Conservation (phyloP, 2,797 vertebrate species). For the Pseudochirops cupreus region DNA sequence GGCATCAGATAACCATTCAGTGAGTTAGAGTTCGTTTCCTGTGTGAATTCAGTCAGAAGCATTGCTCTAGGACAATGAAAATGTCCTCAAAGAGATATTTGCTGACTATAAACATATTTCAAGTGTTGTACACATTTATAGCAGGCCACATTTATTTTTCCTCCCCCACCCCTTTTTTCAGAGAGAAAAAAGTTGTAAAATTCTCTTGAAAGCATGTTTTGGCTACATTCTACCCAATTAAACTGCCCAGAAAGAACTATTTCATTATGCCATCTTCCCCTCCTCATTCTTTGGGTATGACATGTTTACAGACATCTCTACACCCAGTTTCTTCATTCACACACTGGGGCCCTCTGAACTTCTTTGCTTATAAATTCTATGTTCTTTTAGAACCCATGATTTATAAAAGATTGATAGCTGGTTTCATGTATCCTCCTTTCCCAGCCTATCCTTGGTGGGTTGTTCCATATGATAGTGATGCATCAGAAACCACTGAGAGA, state of each 20-base stretch:
- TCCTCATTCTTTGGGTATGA: not conserved
- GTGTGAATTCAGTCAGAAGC: not conserved
- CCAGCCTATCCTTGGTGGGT: not conserved
- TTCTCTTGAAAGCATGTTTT: constrained; percentile 36
- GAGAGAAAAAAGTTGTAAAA: not conserved
- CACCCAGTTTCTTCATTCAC: not conserved
- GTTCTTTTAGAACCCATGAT: constrained; percentile 51
- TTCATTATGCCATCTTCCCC: not conserved
- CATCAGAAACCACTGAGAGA: constrained; percentile 43
- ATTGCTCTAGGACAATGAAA: not conserved
- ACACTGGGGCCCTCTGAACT: constrained; percentile 4
- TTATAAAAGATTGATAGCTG: constrained; percentile 49
- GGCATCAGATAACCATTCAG: not conserved
- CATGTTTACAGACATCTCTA: not conserved
- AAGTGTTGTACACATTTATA: not conserved
- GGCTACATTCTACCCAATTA: not conserved
- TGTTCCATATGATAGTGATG: not conserved
- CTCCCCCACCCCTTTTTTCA: not conserved
- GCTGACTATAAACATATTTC: not conserved
- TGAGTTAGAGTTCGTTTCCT: not conserved
- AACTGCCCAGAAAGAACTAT: not conserved
- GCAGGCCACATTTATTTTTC: not conserved
- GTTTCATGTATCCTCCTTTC: not conserved
- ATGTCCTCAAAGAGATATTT: not conserved
- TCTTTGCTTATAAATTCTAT: constrained; percentile 30